A percentile compares a stretch with the other conserved stretches of the same genome.
Conservation (phyloP, 2,113 vertebrate genomes). For the Rostratula benghalensis region DNA sequence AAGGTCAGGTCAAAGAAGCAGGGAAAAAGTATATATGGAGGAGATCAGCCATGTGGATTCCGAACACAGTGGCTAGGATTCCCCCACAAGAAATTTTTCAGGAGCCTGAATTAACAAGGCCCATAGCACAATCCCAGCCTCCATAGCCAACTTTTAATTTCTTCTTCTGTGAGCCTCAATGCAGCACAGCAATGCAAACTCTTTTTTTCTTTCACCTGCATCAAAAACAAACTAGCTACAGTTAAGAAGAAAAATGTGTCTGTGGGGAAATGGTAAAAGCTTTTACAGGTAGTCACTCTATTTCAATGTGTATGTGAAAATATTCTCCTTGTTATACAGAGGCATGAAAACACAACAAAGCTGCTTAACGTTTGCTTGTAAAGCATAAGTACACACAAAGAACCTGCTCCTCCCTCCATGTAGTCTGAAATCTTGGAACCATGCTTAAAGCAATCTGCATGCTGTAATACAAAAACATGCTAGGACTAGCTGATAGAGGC, state of each 20-base stretch:
- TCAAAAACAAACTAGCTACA: not conserved
- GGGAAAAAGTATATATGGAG: not conserved
- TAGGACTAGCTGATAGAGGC: slow-evolving; percentile 11
- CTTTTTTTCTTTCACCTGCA: not conserved
- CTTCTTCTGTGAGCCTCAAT: not conserved
- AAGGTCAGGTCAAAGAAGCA: not conserved
- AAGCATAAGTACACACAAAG: not conserved
- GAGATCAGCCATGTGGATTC: not conserved
- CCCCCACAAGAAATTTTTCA: not conserved
- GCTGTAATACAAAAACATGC: slow-evolving; percentile 17
- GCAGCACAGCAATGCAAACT: not conserved
- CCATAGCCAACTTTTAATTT: not conserved
- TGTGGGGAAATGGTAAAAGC: not conserved
- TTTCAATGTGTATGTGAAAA: not conserved
- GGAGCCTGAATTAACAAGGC: not conserved
- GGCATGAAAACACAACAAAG: slow-evolving; percentile 21
- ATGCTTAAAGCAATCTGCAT: not conserved
- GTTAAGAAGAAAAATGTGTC: not conserved
- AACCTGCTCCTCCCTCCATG: not conserved
- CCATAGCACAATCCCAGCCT: not conserved
- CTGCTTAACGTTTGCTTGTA: not conserved
- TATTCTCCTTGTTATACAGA: not conserved
- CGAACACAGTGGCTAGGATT: not conserved
- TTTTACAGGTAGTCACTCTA: not conserved
- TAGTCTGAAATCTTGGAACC: not conserved